Evolutionary conservation across 2,113 vertebrate species (phyloP).

Genomic region (Scomber colias): DNA sequence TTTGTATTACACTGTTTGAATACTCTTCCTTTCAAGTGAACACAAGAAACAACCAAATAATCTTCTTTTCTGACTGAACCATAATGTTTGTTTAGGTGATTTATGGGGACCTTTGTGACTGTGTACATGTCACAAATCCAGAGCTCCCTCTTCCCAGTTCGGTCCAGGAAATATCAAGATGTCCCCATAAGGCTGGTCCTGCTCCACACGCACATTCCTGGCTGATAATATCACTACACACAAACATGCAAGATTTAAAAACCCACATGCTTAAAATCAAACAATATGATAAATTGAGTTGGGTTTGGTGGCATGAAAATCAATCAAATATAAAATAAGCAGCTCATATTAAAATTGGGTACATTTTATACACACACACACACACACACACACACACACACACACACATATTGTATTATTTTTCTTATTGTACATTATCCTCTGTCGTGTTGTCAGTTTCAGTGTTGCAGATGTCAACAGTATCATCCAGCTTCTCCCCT

Average conservation of each 20-base stretch:
- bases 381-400: too few species aligned
- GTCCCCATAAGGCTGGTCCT: constrained; percentile 65
- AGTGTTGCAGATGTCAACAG: not conserved
- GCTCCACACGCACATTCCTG: constrained; percentile 51
- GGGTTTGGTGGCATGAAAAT: not conserved
- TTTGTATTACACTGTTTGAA: not conserved
- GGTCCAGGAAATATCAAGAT: constrained; percentile 58
- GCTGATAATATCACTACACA: constrained; percentile 55
- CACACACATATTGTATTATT: not conserved
- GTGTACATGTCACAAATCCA: not conserved
- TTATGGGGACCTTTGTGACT: not conserved
- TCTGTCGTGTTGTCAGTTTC: not conserved
- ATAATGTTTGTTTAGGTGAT: not conserved
- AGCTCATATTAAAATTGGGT: not conserved
- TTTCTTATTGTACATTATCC: not conserved
- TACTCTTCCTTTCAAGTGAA: not conserved
- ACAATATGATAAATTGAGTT: not conserved
- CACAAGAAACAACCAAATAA: not conserved
- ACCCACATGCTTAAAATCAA: not conserved
- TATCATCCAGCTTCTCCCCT: too few species aligned
- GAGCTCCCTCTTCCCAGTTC: not conserved
- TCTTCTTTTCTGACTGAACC: not conserved
- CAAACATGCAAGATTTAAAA: too few species aligned
- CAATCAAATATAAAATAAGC: not conserved
- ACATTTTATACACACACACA: too few species aligned